Evolutionary conservation across 2,797 vertebrate genomes (phyloP).

Genomic region (Acestrorhynchus altus): DNA sequence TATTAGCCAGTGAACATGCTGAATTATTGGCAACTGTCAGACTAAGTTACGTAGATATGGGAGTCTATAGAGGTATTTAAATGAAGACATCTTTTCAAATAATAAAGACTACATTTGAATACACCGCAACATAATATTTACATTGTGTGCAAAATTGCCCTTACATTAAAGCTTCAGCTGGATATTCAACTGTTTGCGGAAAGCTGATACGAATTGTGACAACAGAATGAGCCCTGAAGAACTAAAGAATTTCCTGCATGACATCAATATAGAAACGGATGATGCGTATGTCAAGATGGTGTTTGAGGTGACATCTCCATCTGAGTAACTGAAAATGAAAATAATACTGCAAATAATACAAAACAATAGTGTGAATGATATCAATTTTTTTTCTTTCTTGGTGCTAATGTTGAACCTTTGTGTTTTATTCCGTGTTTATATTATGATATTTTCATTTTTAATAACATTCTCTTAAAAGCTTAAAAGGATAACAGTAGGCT

Average conservation of each 20-base stretch:
- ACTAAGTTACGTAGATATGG: background rate
- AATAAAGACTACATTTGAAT: too few species aligned
- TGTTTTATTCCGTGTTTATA: too few species aligned
- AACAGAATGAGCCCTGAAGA: slow-evolving; percentile 90
- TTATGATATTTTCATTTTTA: too few species aligned
- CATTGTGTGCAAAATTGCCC: slow-evolving; percentile 61
- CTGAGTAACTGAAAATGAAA: background rate
- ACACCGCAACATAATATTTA: background rate
- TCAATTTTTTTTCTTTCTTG: too few species aligned
- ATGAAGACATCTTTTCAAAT: too few species aligned
- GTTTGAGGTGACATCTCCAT: slow-evolving; percentile 82
- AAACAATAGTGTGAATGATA: too few species aligned
- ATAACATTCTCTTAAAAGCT: too few species aligned
- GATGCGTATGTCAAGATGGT: slow-evolving; percentile 86
- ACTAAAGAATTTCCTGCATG: slow-evolving; percentile 87
- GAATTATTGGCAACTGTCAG: too few species aligned
- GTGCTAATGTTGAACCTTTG: too few species aligned
- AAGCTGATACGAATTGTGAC: slow-evolving; percentile 94
- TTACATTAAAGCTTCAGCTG: slow-evolving; percentile 85
- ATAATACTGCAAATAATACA: background rate
- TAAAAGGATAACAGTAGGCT: too few species aligned
- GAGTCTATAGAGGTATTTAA: background rate
- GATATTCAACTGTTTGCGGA: slow-evolving; percentile 90
- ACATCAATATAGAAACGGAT: slow-evolving; percentile 90
- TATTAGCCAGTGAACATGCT: too few species aligned